Evolutionary conservation across 2,888 invertebrate species (phyloP).

Genomic region (Aleiodes alternator): DNA sequence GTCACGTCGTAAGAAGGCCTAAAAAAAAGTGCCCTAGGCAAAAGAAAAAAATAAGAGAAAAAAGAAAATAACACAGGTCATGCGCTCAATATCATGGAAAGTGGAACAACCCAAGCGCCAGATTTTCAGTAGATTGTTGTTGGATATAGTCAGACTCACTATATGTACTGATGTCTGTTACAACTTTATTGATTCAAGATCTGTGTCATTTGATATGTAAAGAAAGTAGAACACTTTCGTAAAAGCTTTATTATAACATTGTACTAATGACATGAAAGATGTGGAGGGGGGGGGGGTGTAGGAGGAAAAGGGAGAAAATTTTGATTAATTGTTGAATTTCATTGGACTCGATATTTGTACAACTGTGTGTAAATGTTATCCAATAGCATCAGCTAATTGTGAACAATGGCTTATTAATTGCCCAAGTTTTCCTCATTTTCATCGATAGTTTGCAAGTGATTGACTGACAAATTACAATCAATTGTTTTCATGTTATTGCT

Average conservation of each 20-base stretch:
- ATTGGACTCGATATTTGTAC: no score
- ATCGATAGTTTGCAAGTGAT: not conserved
- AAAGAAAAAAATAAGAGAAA: not conserved
- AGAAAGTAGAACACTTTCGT: conserved; percentile 35
- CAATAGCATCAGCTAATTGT: no score
- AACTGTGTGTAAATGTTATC: no score
- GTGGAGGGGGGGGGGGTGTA: no score
- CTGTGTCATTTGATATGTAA: conserved; percentile 39
- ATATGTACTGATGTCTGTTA: conserved; percentile 37
- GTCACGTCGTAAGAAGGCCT: not conserved
- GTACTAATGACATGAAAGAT: no score
- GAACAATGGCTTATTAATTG: no score
- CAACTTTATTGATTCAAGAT: conserved; percentile 40
- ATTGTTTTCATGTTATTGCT: conserved; percentile 24
- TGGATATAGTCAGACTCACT: conserved; percentile 40
- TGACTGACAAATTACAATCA: conserved; percentile 17
- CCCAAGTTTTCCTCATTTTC: no score
- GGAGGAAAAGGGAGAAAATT: no score
- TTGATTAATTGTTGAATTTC: no score
- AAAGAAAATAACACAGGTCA: not conserved
- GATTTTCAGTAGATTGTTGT: conserved; percentile 41
- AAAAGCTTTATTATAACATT: not conserved
- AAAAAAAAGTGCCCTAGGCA: conserved; percentile 19
- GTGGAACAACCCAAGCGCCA: conserved; percentile 39
- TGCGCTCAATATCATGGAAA: conserved; percentile 35